Evolutionary conservation across 2,797 vertebrate genomes (phyloP).

Genomic region (Ctenochaetus hawaiiensis): DNA sequence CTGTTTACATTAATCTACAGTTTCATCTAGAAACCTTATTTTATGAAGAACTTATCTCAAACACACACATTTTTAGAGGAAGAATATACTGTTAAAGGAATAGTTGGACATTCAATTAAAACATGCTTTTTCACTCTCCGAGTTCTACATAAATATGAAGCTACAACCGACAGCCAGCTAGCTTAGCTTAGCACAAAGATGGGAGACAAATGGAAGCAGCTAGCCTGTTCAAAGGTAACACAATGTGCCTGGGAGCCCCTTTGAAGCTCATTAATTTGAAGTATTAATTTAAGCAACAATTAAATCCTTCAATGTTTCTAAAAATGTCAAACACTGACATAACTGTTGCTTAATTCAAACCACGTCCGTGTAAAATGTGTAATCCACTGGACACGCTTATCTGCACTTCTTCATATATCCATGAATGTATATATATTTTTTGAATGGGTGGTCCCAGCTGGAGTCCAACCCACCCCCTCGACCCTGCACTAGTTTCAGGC

Average conservation of each 20-base stretch:
- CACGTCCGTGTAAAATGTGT: neutral
- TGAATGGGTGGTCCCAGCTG: conserved; percentile 62
- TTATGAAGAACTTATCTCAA: neutral
- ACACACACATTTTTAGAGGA: neutral
- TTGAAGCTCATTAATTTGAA: neutral
- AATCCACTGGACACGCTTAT: conserved; percentile 36
- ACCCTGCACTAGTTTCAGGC: conserved; percentile 25
- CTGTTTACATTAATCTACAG: neutral
- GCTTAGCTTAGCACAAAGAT: neutral
- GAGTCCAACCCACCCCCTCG: neutral
- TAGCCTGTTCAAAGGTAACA: neutral
- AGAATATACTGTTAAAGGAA: neutral
- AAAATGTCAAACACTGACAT: neutral
- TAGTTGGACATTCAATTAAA: neutral
- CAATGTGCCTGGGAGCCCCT: no score
- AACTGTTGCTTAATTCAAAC: conserved; percentile 4
- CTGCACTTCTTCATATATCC: conserved; percentile 34
- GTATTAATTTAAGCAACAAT: neutral
- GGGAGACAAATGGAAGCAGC: neutral
- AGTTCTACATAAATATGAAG: neutral
- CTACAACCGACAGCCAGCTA: neutral
- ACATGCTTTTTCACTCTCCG: neutral
- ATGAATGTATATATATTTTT: conserved; percentile 24
- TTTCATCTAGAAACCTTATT: neutral
- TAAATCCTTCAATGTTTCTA: neutral